phyloP scores from a whole-genome alignment of 2,888 invertebrate genomes.

The Lumbricus terrestris region DNA sequence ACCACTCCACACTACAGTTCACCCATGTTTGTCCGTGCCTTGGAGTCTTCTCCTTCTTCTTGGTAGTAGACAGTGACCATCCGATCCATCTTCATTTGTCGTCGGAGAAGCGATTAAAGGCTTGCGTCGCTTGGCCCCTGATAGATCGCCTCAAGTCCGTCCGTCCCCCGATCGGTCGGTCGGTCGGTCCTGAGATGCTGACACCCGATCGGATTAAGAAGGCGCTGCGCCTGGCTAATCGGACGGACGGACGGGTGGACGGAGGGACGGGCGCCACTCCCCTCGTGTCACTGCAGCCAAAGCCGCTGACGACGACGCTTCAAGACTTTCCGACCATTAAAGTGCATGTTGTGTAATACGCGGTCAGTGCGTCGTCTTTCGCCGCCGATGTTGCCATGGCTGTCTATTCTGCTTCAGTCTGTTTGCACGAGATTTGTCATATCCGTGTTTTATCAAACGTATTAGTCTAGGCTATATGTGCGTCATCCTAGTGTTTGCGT shows the following conservation, averaged over 20 bases:
- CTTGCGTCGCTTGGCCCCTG: neutral
- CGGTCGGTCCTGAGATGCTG: neutral
- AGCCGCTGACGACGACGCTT: neutral
- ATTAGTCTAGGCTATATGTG: too few relatives aligned
- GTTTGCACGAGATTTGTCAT: too few relatives aligned
- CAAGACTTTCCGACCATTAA: neutral
- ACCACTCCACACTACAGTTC: neutral
- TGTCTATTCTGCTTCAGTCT: too few relatives aligned
- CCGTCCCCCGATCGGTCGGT: neutral
- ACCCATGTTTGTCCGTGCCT: neutral
- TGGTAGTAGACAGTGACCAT: neutral
- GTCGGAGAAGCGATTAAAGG: neutral
- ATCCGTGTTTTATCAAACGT: too few relatives aligned
- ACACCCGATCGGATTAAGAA: neutral
- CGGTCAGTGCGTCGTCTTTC: neutral
- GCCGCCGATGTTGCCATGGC: too few relatives aligned
- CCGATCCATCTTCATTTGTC: neutral
- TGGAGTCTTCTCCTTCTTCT: too few relatives aligned
- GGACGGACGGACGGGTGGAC: neutral
- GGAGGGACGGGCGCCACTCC: neutral
- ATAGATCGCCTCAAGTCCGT: neutral
- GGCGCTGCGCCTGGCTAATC: neutral
- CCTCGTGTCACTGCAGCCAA: neutral
- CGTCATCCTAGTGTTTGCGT: too few relatives aligned
- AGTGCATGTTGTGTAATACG: neutral